Conservation (phyloP, 2,888 invertebrate genomes). For the Aspidiotus rigidus region DNA sequence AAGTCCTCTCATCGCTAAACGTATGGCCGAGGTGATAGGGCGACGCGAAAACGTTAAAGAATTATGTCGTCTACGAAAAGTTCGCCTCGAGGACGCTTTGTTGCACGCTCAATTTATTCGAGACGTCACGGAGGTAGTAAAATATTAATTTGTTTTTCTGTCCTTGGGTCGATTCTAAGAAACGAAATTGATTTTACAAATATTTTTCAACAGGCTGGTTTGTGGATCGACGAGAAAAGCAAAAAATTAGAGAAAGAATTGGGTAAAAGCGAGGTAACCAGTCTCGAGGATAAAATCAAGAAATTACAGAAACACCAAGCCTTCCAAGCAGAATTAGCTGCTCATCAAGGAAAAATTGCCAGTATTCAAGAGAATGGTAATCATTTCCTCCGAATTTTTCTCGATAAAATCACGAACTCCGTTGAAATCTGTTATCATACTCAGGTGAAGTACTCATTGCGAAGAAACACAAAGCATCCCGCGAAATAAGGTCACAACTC, state of each 20-base stretch:
- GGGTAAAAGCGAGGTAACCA: conserved; percentile 61
- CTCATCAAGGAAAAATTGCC: conserved; percentile 74
- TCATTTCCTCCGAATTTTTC: not conserved
- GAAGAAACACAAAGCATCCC: conserved; percentile 61
- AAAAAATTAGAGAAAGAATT: conserved; percentile 76
- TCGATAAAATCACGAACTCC: not conserved
- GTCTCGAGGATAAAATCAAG: conserved; percentile 88
- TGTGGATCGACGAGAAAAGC: conserved; percentile 85
- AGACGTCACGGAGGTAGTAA: conserved; percentile 66
- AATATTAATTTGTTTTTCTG: not conserved
- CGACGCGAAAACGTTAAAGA: conserved; percentile 58
- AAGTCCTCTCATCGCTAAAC: conserved; percentile 64
- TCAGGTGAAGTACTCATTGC: conserved; percentile 57
- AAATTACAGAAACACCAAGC: conserved; percentile 90
- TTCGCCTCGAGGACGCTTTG: conserved; percentile 64
- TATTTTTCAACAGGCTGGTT: conserved; percentile 53
- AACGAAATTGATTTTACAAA: not conserved
- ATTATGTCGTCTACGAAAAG: conserved; percentile 57
- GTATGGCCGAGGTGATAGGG: conserved; percentile 63
- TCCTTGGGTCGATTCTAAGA: not conserved
- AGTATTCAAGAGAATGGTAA: conserved; percentile 55
- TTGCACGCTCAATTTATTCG: conserved; percentile 83
- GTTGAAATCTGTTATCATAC: not conserved
- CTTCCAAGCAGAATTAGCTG: conserved; percentile 82
- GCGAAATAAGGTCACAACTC: conserved; percentile 60